Evolutionary conservation across 2,797 vertebrate genomes (phyloP).

Genomic region (Phoebastria nigripes): DNA sequence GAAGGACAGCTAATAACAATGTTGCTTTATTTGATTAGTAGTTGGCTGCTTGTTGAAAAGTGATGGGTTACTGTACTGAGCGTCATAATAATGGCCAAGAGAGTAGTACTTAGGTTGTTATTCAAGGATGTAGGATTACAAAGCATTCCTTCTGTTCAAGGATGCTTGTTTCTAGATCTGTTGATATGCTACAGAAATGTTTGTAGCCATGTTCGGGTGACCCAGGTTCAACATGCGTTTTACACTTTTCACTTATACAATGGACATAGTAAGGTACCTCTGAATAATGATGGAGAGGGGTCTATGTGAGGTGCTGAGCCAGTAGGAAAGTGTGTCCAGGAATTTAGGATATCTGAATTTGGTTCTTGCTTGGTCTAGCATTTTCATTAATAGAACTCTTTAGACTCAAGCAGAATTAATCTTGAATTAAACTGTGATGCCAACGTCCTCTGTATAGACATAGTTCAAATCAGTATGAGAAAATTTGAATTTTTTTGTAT

Average conservation of each 20-base stretch:
- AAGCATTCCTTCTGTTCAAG: neutral
- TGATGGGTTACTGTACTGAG: neutral
- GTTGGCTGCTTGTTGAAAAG: neutral
- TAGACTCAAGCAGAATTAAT: neutral
- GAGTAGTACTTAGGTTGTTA: neutral
- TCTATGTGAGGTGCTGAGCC: neutral
- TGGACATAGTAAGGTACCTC: neutral
- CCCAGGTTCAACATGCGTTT: rapidly evolving
- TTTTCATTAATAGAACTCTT: neutral
- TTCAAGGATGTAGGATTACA: neutral
- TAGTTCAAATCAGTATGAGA: neutral
- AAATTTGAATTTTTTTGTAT: neutral
- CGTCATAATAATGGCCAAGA: neutral
- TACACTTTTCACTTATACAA: neutral
- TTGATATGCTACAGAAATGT: neutral
- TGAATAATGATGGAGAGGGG: neutral
- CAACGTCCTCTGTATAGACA: neutral
- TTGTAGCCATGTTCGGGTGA: neutral
- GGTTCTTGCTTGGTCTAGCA: neutral
- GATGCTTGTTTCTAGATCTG: neutral
- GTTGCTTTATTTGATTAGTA: neutral
- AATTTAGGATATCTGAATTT: neutral
- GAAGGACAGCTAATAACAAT: neutral
- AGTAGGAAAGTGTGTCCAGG: neutral
- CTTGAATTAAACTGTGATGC: neutral